Base-by-base conservation (phyloP, 2,888 invertebrate species). In the Yponomeuta plumbellus region DNA sequence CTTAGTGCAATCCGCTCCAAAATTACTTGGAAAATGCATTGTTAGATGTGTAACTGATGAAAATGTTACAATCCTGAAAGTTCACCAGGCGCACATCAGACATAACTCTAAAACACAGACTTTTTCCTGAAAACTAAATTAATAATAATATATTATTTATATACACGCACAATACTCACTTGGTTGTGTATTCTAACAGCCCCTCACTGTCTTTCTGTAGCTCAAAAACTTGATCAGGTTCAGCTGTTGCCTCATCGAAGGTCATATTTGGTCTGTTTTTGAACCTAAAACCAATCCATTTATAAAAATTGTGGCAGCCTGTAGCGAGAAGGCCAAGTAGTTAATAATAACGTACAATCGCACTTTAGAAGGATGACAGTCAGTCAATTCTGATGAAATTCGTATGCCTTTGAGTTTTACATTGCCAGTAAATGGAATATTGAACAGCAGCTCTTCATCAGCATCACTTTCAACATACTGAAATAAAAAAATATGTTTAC, bases 401-500 rank as follows among this genome's bases (percentile, higher is more conserved):
- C 97, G 96, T 59, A 99, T 94, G 11, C 99, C 99, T 89, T 98
- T 98, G 65, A 99, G 88, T 85, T 99, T 99, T 1, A 99, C 93
- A 90, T 97, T 97, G 44, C 98, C 98, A 56, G 97, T 97, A 81
- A 99, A 99, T 34, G 99, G 99, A 77, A 99, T 97, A 82, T 98
- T 99, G 80, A 99, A 98, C 2, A 99, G 90, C 5, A 99, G 90
- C 86, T 99, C 99, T 84, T 97, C 97, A 88, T 99, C 99, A 1
- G 94, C 96, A 92, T 99, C 99, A 89, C 99, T 99, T 86, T 97
- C 96, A 0, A 99, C 99, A 93, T 92, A 97, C 98, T 98, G 83
- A 73, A 85, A 86, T 72, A 69, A 17, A 52, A n/a, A 52, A 52
- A 34, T 34, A 34, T 5, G 5, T 34, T 34, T 8, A 34, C 6